phyloP scores from a whole-genome alignment of 1,140 invertebrate genomes.

The Mylabris phalerata region DNA sequence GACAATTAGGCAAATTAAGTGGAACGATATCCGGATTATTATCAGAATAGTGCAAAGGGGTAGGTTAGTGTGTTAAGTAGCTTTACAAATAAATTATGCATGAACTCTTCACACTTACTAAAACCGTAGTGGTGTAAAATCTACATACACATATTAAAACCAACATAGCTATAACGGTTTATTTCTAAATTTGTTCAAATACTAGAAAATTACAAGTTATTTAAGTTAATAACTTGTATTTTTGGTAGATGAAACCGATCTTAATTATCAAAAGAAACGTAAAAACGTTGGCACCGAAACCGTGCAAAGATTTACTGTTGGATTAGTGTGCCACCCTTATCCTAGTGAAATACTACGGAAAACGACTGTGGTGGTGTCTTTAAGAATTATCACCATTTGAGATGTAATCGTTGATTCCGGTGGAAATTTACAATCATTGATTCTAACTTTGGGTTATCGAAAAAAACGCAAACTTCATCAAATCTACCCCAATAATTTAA shows the following conservation, averaged over 20 bases:
- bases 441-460: too few species aligned
- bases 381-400: too few species aligned
- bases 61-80: conserved; percentile 16
- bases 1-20: conserved; percentile 17
- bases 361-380: too few species aligned
- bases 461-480: too few species aligned
- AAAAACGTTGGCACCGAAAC: background rate
- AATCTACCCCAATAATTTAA: too few species aligned
- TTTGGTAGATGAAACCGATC: background rate
- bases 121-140: background rate
- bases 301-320: conserved; percentile 5
- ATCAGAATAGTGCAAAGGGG: conserved; percentile 6
- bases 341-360: too few species aligned
- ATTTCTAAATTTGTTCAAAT: too few species aligned
- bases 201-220: too few species aligned
- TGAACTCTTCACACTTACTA: conserved; percentile 17
- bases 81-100: conserved; percentile 30
- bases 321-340: conserved; percentile 4
- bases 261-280: background rate
- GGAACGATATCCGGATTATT: conserved; percentile 13
- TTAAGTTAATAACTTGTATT: too few species aligned
- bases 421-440: too few species aligned
- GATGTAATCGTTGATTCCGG: too few species aligned
- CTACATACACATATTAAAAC: background rate
- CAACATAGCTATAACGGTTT: background rate